These are phyloP conservation scores for Cosmorhoe ocellata DNA, from an alignment of 2,888 invertebrate genomes.

Conservation along the genomic window DNA sequence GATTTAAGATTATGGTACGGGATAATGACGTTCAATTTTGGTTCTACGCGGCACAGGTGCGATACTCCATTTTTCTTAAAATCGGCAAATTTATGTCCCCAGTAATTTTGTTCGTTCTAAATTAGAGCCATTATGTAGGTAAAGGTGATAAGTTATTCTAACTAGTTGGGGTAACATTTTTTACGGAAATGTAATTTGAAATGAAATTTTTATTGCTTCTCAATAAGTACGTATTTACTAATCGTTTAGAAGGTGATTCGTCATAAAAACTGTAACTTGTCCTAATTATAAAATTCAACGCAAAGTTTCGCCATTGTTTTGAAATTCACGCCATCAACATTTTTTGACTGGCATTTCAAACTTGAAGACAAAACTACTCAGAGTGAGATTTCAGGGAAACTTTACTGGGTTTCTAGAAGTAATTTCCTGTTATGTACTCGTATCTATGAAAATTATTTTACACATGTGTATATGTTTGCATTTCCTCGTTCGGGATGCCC, in stretches of 20 bases:
- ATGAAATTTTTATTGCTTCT: constrained; percentile 20
- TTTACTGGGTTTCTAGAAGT: constrained; percentile 40
- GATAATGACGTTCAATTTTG: constrained; percentile 77
- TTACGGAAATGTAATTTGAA: constrained; percentile 13
- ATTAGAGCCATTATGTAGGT: constrained; percentile 44
- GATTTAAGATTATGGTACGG: constrained; percentile 81
- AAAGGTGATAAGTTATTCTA: constrained; percentile 35
- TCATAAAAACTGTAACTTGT: too few species aligned
- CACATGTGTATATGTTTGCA: constrained; percentile 40
- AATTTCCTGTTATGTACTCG: constrained; percentile 47
- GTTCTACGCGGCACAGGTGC: constrained; percentile 70
- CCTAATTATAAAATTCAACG: too few species aligned
- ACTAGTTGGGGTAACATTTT: constrained; percentile 30
- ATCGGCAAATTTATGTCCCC: constrained; percentile 60
- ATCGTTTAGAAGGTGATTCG: too few species aligned
- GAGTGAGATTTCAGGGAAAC: too few species aligned
- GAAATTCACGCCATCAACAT: too few species aligned
- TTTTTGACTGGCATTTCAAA: too few species aligned
- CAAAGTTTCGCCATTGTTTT: too few species aligned
- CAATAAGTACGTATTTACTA: too few species aligned
- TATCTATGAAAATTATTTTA: constrained; percentile 45
- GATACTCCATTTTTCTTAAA: constrained; percentile 67
- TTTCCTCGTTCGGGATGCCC: constrained; percentile 39
- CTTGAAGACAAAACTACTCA: too few species aligned
- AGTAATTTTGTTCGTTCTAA: constrained; percentile 52